Evolutionary conservation across 2,888 invertebrate species (phyloP), one percentile per base, ranked within the genome.

Genomic region (Amaurobius ferox): DNA sequence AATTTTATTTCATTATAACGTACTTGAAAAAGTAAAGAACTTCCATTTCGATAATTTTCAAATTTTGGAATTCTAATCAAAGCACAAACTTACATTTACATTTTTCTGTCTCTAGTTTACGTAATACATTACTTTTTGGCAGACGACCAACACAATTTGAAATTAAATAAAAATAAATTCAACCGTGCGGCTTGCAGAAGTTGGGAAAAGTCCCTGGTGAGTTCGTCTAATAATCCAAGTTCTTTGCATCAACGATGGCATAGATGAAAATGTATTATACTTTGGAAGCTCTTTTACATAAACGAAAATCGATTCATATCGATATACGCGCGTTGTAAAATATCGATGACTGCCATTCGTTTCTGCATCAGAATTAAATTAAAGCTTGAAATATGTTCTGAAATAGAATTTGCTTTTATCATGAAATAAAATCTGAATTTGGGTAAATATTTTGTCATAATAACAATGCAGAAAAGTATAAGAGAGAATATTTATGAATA

Each of bases 261-360:
- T n/a, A n/a, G n/a, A n/a, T n/a, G n/a, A n/a, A n/a, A 80, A 80
- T 80, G 80, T 44, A 73, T 80, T 80, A 80, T 80, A 73, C 72
- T 55, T 74, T 30, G 66, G 30, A 48, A 44, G 19, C 39, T 29
- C 73, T 73, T 80, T 80, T 80, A 67, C 80, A 80, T 80, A 80
- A 80, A 80, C 80, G 80, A 73, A 80, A 80, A 80, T 80, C 80
- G 80, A 80, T 80, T 55, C 7, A 55, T 73, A 67, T 55, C 73
- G 80, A 73, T 80, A 73, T 61, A 61, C 73, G 67, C 55, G 30
- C 11, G 32, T 40, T 16, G 32, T 13, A 67, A 73, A 61, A 80
- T 80, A 80, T 80, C 73, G 67, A 73, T 73, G 73, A 35, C 23
- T 67, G 73, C 61, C 70, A 79, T 70, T 79, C 29, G 30, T 73